phyloP scores from a whole-genome alignment of 2,797 vertebrate genomes.

The Liasis olivaceus region DNA sequence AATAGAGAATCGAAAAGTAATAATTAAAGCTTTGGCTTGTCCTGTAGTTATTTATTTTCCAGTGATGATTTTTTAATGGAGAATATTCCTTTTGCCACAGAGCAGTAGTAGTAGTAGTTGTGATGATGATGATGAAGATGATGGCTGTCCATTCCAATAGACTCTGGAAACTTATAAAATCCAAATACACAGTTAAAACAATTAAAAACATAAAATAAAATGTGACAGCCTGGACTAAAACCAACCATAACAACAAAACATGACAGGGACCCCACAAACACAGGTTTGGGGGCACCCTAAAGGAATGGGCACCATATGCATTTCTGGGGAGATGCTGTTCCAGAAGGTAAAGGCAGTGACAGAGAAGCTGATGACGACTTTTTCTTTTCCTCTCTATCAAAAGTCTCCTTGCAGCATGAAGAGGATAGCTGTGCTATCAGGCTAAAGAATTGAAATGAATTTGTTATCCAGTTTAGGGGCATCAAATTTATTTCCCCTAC shows the following conservation, averaged over 20 bases:
- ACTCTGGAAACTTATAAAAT: not conserved
- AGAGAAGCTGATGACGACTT: not conserved
- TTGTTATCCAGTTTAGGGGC: not conserved
- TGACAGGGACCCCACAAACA: not conserved
- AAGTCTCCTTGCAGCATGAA: not conserved
- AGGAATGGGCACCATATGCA: not conserved
- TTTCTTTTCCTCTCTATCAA: not conserved
- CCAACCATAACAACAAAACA: not conserved
- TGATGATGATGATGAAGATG: too few species aligned
- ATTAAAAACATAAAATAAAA: not conserved
- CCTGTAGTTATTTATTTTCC: too few species aligned
- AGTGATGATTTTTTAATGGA: too few species aligned
- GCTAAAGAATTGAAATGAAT: not conserved
- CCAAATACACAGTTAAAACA: not conserved
- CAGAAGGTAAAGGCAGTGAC: not conserved
- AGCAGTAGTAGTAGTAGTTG: too few species aligned
- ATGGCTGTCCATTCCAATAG: not conserved
- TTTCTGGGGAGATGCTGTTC: not conserved
- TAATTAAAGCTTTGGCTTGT: too few species aligned
- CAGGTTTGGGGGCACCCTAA: not conserved
- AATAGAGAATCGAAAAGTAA: too few species aligned
- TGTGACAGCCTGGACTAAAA: not conserved
- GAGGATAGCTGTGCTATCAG: not conserved
- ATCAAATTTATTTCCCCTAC: not conserved
- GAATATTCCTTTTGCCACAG: too few species aligned